Conservation (phyloP, 1,140 invertebrate genomes). For the Condylostylus longicornis region DNA sequence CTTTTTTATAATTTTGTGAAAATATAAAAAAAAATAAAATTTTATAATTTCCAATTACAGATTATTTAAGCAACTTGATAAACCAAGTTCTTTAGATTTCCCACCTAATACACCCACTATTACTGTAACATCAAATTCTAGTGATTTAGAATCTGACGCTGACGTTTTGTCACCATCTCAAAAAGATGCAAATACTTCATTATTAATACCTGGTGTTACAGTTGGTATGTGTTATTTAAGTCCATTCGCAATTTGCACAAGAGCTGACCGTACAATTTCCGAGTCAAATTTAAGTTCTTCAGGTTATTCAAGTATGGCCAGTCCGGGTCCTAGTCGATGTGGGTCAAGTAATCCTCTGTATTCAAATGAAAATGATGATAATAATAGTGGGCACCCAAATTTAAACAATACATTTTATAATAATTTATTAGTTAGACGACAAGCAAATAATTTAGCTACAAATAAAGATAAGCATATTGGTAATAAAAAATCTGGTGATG, state of each 20-base stretch:
- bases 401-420: constrained; percentile 8
- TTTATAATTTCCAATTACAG: constrained; percentile 3
- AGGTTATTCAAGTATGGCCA: constrained; percentile 69
- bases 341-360: constrained; percentile 61
- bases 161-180: constrained; percentile 44
- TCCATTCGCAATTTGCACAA: constrained; percentile 53
- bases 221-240: constrained; percentile 54
- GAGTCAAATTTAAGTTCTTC: constrained; percentile 67
- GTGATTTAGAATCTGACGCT: constrained; percentile 54
- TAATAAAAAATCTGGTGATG: constrained; percentile 6
- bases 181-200: constrained; percentile 11
- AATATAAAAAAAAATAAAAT: not conserved
- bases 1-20: not conserved
- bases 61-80: constrained; percentile 38
- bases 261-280: constrained; percentile 53
- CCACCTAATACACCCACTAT: constrained; percentile 51
- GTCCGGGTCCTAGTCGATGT: constrained; percentile 58
- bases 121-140: constrained; percentile 56
- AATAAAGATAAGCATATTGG: constrained; percentile 11
- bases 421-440: constrained; percentile 8
- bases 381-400: constrained; percentile 31
- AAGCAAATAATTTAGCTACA: constrained; percentile 5
- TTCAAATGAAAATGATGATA: constrained; percentile 51
- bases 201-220: constrained; percentile 28
- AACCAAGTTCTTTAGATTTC: constrained; percentile 46